A percentile compares a stretch with the other conserved stretches of the same genome.
Conservation (phyloP, 1,140 invertebrate genomes). For the Caerostris darwini region DNA sequence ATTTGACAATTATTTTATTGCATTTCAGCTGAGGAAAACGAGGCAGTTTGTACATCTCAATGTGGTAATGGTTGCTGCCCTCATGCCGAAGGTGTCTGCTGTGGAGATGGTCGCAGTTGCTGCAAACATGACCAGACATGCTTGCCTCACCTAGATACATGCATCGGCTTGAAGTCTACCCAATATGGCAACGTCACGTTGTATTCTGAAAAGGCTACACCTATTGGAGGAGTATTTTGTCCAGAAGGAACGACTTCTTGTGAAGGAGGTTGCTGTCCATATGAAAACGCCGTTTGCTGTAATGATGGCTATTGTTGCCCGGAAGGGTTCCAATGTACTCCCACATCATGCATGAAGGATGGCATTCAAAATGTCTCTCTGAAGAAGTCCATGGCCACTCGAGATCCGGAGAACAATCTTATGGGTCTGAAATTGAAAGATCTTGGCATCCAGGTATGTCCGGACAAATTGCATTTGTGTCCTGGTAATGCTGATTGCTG, state of each 20-base stretch:
- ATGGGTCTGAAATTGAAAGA: neutral
- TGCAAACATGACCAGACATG: neutral
- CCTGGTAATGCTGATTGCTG: neutral
- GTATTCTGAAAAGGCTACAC: neutral
- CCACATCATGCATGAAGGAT: neutral
- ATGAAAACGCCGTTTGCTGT: neutral
- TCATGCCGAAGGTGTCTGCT: neutral
- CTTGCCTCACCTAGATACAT: neutral
- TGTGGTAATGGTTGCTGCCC: neutral
- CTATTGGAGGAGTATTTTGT: neutral
- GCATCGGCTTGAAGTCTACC: neutral
- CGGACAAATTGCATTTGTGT: neutral
- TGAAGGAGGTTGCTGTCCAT: neutral
- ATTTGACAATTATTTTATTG: neutral
- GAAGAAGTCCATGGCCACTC: neutral
- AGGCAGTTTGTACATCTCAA: neutral
- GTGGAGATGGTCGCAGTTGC: neutral
- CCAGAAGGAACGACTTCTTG: neutral
- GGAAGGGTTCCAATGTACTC: neutral
- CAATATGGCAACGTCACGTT: neutral
- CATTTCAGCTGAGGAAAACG: neutral
- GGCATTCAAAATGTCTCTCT: neutral
- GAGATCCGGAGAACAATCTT: neutral
- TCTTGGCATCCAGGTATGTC: neutral
- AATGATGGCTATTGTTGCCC: neutral